These are phyloP conservation scores for Rhodeus uyekii DNA, from an alignment of 2,797 vertebrate genomes.

Conservation along the genomic window DNA sequence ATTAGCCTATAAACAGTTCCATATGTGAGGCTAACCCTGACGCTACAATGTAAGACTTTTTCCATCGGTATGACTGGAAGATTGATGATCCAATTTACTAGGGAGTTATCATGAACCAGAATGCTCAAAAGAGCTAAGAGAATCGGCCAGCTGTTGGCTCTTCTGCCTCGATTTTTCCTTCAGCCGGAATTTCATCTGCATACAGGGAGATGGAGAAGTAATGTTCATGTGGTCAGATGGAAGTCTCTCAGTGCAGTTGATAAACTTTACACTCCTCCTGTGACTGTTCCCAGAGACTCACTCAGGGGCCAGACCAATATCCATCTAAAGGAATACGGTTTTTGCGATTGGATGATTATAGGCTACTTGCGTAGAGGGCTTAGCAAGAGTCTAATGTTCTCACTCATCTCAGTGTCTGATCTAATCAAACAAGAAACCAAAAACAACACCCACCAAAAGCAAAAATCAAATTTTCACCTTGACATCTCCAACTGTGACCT, in stretches of 20 bases:
- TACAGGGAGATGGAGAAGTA: constrained; percentile 40
- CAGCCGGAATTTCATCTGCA: constrained; percentile 50
- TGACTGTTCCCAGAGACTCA: constrained; percentile 28
- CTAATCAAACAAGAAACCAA: constrained; percentile 19
- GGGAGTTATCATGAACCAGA: constrained; percentile 70
- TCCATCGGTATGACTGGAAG: constrained; percentile 65
- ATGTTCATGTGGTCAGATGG: constrained; percentile 39
- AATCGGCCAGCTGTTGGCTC: constrained; percentile 42
- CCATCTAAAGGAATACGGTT: constrained; percentile 18
- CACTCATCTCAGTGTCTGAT: constrained; percentile 4
- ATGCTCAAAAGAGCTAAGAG: constrained; percentile 51
- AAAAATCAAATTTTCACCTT: constrained; percentile 3
- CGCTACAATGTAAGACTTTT: constrained; percentile 68
- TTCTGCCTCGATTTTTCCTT: constrained; percentile 45
- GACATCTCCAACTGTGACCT: constrained; percentile 20
- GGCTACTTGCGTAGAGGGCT: constrained; percentile 4
- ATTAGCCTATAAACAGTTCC: constrained; percentile 78
- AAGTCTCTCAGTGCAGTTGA: constrained; percentile 41
- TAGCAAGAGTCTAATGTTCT: constrained; percentile 27
- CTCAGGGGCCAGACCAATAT: constrained; percentile 27
- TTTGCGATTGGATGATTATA: constrained; percentile 25
- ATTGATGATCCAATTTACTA: constrained; percentile 81
- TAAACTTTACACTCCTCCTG: constrained; percentile 30
- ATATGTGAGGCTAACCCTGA: constrained; percentile 72
- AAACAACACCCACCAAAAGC: constrained; percentile 18